Evolutionary conservation across 2,797 vertebrate genomes (phyloP).

Genomic region (Melanotaenia pygmaea): DNA sequence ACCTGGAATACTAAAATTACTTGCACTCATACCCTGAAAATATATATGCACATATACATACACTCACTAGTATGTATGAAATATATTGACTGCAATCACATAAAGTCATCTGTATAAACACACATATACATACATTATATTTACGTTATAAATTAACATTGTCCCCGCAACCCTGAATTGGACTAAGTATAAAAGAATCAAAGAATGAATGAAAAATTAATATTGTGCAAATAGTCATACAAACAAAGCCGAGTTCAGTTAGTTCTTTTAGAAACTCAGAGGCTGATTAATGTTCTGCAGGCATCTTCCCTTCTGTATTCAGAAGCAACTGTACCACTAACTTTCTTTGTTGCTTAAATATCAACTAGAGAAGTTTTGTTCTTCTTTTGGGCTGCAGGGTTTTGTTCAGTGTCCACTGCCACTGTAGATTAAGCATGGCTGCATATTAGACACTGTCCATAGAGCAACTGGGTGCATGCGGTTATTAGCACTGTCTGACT

Average conservation of each 20-base stretch:
- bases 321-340: conserved; percentile 48
- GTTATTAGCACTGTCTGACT: conserved; percentile 12
- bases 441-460: conserved; percentile 26
- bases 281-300: conserved; percentile 17
- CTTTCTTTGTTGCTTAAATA: conserved; percentile 19
- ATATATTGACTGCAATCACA: conserved; percentile 62
- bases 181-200: too few species aligned
- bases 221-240: conserved; percentile 79
- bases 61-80: conserved; percentile 32
- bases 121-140: conserved; percentile 62
- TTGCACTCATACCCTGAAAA: conserved; percentile 44
- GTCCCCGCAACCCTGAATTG: conserved; percentile 26
- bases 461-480: conserved; percentile 7
- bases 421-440: conserved; percentile 12
- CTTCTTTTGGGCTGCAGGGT: conserved; percentile 14
- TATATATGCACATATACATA: conserved; percentile 16
- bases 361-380: conserved; percentile 47
- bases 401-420: conserved; percentile 64
- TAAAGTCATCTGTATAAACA: conserved; percentile 65
- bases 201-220: conserved; percentile 72
- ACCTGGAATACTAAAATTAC: conserved; percentile 43
- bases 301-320: conserved; percentile 16
- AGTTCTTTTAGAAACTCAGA: conserved; percentile 52
- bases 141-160: conserved; percentile 84
- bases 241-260: conserved; percentile 63